These are phyloP conservation scores for Neoaliturus tenellus DNA, from an alignment of 2,888 invertebrate species.

Conservation along the genomic window DNA sequence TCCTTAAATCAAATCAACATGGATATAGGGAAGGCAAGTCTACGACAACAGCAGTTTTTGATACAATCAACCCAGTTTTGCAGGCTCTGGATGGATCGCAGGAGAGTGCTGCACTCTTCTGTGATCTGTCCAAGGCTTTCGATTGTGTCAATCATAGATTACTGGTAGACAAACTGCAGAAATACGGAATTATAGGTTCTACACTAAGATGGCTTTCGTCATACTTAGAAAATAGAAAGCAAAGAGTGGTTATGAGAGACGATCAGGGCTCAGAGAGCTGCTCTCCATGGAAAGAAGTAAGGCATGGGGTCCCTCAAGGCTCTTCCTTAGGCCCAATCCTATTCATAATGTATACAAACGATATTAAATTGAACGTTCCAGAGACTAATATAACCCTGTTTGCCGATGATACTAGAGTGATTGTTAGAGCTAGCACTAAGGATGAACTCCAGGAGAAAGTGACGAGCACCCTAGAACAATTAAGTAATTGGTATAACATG, in stretches of 20 bases:
- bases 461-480: not conserved
- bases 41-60: not conserved
- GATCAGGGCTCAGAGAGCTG: not conserved
- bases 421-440: not conserved
- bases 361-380: not conserved
- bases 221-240: not conserved
- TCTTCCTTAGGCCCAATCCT: not conserved
- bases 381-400: not conserved
- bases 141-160: not conserved
- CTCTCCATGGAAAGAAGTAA: not conserved
- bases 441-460: not conserved
- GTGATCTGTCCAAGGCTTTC: conserved; percentile 2
- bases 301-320: not conserved
- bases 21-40: not conserved
- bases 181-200: not conserved
- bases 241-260: not conserved
- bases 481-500: not conserved
- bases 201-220: not conserved
- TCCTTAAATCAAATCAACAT: not conserved
- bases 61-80: not conserved
- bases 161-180: not conserved
- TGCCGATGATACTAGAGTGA: not conserved
- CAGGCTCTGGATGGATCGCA: not conserved
- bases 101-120: conserved; percentile 28
- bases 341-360: not conserved